These are phyloP conservation scores for Scaptomyza polygonia DNA, from an alignment of 2,888 invertebrate genomes.

Conservation along the genomic window DNA sequence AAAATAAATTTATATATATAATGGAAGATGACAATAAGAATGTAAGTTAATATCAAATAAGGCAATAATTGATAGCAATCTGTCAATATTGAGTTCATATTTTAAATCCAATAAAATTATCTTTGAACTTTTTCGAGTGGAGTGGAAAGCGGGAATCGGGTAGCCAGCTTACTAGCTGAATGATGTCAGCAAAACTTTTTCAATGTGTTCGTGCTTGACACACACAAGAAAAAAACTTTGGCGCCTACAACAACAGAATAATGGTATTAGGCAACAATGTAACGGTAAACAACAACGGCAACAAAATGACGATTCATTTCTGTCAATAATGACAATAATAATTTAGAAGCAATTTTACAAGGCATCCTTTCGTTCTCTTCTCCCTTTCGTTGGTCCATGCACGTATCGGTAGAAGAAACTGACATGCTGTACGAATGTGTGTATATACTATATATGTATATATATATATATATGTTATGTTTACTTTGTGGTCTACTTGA, in stretches of 20 bases:
- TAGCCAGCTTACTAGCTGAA: slow-evolving; percentile 42
- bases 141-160: not conserved
- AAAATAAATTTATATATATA: not conserved
- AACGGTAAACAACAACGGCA: slow-evolving; percentile 65
- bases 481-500: slow-evolving; percentile 34
- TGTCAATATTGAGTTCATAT: slow-evolving; percentile 41
- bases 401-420: slow-evolving; percentile 29
- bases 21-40: slow-evolving; percentile 7
- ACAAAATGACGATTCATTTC: slow-evolving; percentile 77
- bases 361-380: slow-evolving; percentile 24
- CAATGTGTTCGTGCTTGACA: slow-evolving; percentile 11
- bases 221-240: slow-evolving; percentile 14
- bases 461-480: slow-evolving; percentile 14
- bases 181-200: slow-evolving; percentile 68
- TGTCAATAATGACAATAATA: slow-evolving; percentile 80
- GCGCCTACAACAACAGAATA: slow-evolving; percentile 26
- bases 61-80: slow-evolving; percentile 40
- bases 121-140: not conserved
- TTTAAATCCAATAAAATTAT: slow-evolving; percentile 58
- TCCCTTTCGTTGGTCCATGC: not conserved
- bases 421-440: slow-evolving; percentile 1
- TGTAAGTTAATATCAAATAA: slow-evolving; percentile 50
- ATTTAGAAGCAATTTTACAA: slow-evolving; percentile 74
- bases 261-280: slow-evolving; percentile 13
- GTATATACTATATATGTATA: not conserved